Percentiles rank a stretch among this genome's conserved stretches.
These are phyloP conservation scores for Rhinoraja longicauda DNA, from an alignment of 2,797 vertebrate genomes.

Conservation along the genomic window DNA sequence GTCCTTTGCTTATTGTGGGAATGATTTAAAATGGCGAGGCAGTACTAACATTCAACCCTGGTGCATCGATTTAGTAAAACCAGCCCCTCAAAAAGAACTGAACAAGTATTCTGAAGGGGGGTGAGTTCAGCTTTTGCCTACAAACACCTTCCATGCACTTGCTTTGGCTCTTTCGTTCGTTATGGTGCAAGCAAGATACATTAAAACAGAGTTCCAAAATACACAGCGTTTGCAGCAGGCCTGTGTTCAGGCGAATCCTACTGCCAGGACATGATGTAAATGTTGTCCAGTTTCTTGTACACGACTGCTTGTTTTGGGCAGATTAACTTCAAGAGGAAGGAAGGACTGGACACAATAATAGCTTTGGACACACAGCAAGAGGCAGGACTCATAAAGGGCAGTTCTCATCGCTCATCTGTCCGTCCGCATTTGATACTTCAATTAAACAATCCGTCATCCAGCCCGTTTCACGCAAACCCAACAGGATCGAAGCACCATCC, in stretches of 20 bases:
- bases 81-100: not conserved
- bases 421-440: not conserved
- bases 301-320: not conserved
- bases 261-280: conserved; percentile 46
- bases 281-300: not conserved
- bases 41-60: not conserved
- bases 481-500: not conserved
- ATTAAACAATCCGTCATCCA: not conserved
- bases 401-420: not conserved
- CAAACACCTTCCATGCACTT: not conserved
- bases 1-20: not conserved
- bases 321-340: not conserved
- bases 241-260: conserved; percentile 48
- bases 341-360: not conserved
- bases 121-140: not conserved
- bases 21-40: not conserved
- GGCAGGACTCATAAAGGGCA: not conserved
- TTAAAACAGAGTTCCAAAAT: conserved; percentile 77
- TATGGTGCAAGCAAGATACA: conserved; percentile 46
- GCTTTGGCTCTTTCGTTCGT: not conserved
- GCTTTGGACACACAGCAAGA: not conserved
- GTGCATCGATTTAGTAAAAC: not conserved
- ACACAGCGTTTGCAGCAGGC: conserved; percentile 60
- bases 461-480: not conserved
- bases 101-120: conserved; percentile 16